phyloP scores from a whole-genome alignment of 1,140 invertebrate genomes.

The Meloidogyne hapla region DNA sequence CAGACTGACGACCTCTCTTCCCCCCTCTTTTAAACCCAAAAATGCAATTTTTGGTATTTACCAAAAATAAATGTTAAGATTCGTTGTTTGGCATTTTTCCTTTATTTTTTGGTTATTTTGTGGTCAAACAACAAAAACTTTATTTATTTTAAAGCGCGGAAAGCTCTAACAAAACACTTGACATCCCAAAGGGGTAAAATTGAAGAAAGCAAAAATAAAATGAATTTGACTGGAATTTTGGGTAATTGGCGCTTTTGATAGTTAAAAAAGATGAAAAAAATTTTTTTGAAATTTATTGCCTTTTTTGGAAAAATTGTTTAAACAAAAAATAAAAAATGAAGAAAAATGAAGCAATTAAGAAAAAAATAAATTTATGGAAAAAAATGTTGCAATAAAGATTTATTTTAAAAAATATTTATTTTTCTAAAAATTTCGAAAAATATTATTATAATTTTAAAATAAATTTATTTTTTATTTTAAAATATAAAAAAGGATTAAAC shows the following conservation, averaged over 20 bases:
- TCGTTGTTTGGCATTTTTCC: neutral
- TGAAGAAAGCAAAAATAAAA: neutral
- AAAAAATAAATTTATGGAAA: neutral
- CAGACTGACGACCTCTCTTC: neutral
- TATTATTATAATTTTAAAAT: too few species aligned
- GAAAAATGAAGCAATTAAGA: neutral
- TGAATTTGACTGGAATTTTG: neutral
- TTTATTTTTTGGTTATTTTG: neutral
- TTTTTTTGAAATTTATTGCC: neutral
- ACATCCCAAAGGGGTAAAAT: neutral
- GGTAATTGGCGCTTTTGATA: neutral
- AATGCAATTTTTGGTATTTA: neutral
- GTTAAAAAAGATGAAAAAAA: neutral
- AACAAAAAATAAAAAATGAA: neutral
- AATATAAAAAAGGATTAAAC: too few species aligned
- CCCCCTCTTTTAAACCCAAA: neutral
- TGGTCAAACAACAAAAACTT: conserved; percentile 5
- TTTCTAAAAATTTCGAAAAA: too few species aligned
- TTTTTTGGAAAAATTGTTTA: neutral
- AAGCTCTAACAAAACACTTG: neutral
- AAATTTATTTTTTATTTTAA: too few species aligned
- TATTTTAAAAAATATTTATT: neutral
- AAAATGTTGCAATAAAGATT: neutral
- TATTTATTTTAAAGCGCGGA: neutral
- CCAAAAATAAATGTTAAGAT: neutral